Percentiles rank a stretch among this genome's conserved stretches.
phyloP scores from a whole-genome alignment of 2,888 invertebrate species.

The Orchesella flavescens region DNA sequence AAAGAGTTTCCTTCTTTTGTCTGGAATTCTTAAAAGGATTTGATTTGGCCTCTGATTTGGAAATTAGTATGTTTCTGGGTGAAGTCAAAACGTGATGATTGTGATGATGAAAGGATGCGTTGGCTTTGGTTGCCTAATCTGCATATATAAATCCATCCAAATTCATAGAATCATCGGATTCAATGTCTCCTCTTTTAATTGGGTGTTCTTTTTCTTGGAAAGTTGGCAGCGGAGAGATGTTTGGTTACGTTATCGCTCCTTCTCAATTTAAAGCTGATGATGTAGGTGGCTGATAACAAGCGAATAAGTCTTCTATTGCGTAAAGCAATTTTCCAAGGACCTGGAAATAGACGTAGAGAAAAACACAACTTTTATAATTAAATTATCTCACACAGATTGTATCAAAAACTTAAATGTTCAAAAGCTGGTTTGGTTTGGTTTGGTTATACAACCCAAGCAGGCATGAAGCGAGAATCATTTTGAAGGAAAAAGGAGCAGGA shows the following conservation, averaged over 20 bases:
- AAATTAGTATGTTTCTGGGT: too few species aligned
- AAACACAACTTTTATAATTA: conserved; percentile 45
- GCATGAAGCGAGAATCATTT: too few species aligned
- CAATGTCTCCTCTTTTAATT: background rate
- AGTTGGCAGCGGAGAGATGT: conserved; percentile 30
- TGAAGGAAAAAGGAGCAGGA: background rate
- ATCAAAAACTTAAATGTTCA: background rate
- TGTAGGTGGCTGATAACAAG: background rate
- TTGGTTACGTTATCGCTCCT: conserved; percentile 29
- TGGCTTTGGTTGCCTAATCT: too few species aligned
- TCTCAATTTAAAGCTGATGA: conserved; percentile 1
- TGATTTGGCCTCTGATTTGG: too few species aligned
- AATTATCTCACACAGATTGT: conserved; percentile 24
- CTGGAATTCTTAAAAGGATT: background rate
- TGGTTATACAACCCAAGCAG: background rate
- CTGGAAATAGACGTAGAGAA: conserved; percentile 51
- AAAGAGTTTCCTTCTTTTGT: background rate
- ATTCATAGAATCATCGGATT: too few species aligned
- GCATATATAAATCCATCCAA: too few species aligned
- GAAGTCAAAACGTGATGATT: too few species aligned
- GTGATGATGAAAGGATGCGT: too few species aligned
- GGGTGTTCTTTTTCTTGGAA: conserved; percentile 11
- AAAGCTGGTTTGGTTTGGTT: conserved; percentile 9
- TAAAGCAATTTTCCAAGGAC: conserved; percentile 53
- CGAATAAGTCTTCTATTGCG: conserved; percentile 32